Percentiles rank a stretch among this genome's conserved stretches.
Evolutionary conservation across 2,797 vertebrate genomes (phyloP).

Genomic region (Coendou prehensilis): DNA sequence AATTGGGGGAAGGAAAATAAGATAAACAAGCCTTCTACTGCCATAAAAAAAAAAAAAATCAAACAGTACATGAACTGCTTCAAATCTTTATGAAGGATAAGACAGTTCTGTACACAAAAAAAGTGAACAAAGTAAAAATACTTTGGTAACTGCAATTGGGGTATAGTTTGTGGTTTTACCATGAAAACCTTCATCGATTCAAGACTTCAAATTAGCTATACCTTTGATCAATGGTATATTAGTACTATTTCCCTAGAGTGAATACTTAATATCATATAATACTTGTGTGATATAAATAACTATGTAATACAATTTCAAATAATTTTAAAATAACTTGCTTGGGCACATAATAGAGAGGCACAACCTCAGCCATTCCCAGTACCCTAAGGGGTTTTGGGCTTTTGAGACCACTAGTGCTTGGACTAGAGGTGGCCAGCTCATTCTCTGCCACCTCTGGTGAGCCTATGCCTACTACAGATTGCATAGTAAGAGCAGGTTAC

Average conservation of each 20-base stretch:
- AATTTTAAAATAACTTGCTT: slow-evolving; percentile 19
- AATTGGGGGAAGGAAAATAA: neutral
- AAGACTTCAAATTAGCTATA: neutral
- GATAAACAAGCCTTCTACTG: neutral
- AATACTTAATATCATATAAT: slow-evolving; percentile 10
- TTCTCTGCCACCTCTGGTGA: neutral
- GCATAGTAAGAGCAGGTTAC: neutral
- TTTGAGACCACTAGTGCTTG: neutral
- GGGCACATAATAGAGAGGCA: neutral
- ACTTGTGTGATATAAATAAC: neutral
- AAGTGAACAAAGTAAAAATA: slow-evolving; percentile 12
- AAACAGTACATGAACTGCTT: slow-evolving; percentile 3
- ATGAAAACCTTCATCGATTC: neutral
- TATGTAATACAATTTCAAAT: neutral
- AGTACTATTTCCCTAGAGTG: neutral
- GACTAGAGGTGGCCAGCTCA: neutral
- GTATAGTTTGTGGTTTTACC: neutral
- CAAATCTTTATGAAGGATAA: neutral
- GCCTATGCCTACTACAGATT: neutral
- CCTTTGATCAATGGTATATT: neutral
- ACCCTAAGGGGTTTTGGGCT: neutral
- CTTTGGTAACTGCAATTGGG: neutral
- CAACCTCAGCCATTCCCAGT: neutral
- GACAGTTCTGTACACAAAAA: neutral
- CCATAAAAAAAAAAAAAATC: neutral